Evolutionary conservation across 2,113 vertebrate species (phyloP).

Genomic region (Dicaeum eximium): DNA sequence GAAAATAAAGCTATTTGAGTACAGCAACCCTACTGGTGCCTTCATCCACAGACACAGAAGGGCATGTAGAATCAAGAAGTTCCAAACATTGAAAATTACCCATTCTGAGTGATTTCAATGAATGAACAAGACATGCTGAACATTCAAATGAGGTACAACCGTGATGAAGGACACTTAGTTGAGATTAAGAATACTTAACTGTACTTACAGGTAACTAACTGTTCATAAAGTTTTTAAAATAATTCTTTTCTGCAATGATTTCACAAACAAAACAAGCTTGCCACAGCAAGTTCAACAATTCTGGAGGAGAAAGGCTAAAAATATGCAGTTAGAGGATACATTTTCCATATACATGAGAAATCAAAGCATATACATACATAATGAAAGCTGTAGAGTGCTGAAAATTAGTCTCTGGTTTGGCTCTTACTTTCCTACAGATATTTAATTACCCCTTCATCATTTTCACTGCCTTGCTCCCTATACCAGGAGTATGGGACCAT

Average conservation of each 20-base stretch:
- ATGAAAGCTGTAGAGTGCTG: background rate
- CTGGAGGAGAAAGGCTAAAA: background rate
- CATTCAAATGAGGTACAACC: background rate
- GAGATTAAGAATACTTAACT: background rate
- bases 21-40: background rate
- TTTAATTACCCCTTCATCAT: background rate
- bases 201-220: background rate
- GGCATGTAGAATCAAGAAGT: background rate
- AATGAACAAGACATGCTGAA: background rate
- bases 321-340: background rate
- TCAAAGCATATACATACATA: background rate
- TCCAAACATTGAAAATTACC: background rate
- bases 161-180: background rate
- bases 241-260: background rate
- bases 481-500: background rate
- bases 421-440: conserved; percentile 18
- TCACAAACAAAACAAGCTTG: background rate
- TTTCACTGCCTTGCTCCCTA: background rate
- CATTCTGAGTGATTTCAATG: background rate
- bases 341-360: conserved; percentile 36
- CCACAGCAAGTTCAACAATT: background rate
- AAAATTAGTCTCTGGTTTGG: conserved; percentile 17
- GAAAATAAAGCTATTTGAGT: background rate
- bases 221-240: background rate
- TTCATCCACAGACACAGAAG: background rate